Evolutionary conservation across 2,888 invertebrate species (phyloP).

Genomic region (Drosophila sordidula): DNA sequence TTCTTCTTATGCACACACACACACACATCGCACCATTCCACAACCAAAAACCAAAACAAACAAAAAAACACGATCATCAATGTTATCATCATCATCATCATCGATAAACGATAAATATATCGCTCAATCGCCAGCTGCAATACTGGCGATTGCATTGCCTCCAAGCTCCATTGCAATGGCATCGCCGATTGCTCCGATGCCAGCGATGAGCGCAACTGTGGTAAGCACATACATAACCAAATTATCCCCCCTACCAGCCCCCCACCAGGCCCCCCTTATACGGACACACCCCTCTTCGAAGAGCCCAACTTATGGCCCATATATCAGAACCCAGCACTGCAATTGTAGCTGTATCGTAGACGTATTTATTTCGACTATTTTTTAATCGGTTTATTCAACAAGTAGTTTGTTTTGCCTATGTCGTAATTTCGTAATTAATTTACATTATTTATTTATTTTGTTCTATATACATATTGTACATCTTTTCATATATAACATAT

Average conservation of each 20-base stretch:
- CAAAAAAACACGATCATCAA: constrained; percentile 24
- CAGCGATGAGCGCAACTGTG: constrained; percentile 88
- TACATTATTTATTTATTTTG: background rate
- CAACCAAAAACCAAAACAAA: background rate
- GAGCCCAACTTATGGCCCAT: background rate
- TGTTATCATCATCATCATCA: constrained; percentile 28
- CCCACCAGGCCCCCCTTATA: background rate
- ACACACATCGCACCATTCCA: constrained; percentile 9
- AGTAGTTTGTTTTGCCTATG: constrained; percentile 3
- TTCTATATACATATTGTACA: background rate
- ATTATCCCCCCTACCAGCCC: background rate
- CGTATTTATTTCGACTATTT: background rate
- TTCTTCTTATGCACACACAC: constrained; percentile 18
- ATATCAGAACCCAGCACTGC: constrained; percentile 8
- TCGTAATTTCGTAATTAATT: constrained; percentile 2
- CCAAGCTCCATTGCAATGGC: constrained; percentile 87
- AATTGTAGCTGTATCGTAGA: constrained; percentile 18
- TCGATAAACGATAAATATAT: constrained; percentile 35
- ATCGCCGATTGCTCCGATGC: constrained; percentile 86
- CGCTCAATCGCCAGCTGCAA: constrained; percentile 84
- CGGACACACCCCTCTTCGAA: background rate
- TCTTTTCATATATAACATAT: constrained; percentile 23
- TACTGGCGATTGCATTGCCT: constrained; percentile 88
- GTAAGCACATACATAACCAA: constrained; percentile 79
- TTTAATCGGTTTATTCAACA: background rate